Evolutionary conservation across 2,797 vertebrate genomes (phyloP).

Genomic region (Silurus aristotelis): DNA sequence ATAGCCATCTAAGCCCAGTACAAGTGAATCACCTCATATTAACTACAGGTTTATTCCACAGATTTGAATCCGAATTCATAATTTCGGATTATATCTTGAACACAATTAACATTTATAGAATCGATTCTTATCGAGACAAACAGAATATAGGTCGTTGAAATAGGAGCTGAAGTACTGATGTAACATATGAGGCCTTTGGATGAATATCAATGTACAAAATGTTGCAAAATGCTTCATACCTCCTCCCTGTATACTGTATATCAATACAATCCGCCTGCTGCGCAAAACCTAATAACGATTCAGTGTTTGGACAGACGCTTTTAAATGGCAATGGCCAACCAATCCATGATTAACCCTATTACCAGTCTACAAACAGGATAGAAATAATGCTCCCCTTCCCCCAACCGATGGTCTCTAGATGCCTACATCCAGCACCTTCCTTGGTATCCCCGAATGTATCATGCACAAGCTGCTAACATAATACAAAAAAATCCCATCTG

Average conservation of each 20-base stretch:
- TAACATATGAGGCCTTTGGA: not conserved
- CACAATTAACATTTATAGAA: not conserved
- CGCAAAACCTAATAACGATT: not conserved
- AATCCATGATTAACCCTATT: not conserved
- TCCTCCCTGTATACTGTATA: not conserved
- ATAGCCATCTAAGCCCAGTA: not conserved
- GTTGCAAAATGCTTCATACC: not conserved
- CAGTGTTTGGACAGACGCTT: not conserved
- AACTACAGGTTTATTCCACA: not conserved
- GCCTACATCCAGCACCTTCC: not conserved
- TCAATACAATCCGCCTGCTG: not conserved
- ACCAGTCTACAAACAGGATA: not conserved
- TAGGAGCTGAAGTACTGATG: too few species aligned
- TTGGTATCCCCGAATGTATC: not conserved
- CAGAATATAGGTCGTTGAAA: not conserved
- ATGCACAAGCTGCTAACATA: not conserved
- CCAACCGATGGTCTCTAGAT: not conserved
- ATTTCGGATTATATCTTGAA: not conserved
- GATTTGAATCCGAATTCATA: not conserved
- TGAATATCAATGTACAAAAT: not conserved
- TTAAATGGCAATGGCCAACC: not conserved
- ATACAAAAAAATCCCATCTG: not conserved
- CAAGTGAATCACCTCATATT: not conserved
- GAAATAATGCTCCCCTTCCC: not conserved
- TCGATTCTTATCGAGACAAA: not conserved